Evolutionary conservation across 1,140 invertebrate genomes (phyloP), one percentile per base, ranked within the genome.

Genomic region (Pantala flavescens): DNA sequence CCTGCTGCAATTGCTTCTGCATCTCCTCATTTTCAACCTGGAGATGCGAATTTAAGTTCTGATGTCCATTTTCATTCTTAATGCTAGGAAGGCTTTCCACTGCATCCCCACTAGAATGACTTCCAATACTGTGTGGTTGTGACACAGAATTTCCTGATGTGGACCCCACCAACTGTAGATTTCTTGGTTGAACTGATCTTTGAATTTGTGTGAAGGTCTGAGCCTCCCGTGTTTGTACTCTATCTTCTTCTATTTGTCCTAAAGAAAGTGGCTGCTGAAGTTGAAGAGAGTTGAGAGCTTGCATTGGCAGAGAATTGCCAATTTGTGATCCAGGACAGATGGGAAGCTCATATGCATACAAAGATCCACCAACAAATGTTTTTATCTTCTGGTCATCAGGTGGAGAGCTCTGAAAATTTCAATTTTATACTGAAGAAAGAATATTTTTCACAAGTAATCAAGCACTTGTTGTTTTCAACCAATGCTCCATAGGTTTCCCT

Each of bases 261-360:
- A 80, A 76, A 5, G 78, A 80, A 12, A 77, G 74, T 74, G 77
- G 76, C 73, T 81, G 79, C 74, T 81, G 49, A 5, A 63, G 49
- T 21, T 63, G 49, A 63, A 63, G 49, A 5, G 49, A 63, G 49
- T 63, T 63, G 5, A 63, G 49, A 19, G 49, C 49, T 19, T 63
- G 49, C 49, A 63, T 16, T 7, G 49, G 49, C 49, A 63, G n/a
- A 7, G 49, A 63, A 63, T 63, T 63, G 49, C 16, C n/a, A n/a
- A 24, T 76, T 71, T 49, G 73, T 70, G 63, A 16, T 55, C 28
- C 75, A 23, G 55, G 12, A 63, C 77, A 78, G 36, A 81, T 80
- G 24, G 84, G 82, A 63, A 87, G 77, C 78, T 87, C 85, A 78
- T 87, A 87, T 24, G 85, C 85, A 81, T 85, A 86, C n/a, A 87